These are phyloP conservation scores for Acanthosepion pharaonis DNA, from an alignment of 2,888 invertebrate species.

Conservation along the genomic window DNA sequence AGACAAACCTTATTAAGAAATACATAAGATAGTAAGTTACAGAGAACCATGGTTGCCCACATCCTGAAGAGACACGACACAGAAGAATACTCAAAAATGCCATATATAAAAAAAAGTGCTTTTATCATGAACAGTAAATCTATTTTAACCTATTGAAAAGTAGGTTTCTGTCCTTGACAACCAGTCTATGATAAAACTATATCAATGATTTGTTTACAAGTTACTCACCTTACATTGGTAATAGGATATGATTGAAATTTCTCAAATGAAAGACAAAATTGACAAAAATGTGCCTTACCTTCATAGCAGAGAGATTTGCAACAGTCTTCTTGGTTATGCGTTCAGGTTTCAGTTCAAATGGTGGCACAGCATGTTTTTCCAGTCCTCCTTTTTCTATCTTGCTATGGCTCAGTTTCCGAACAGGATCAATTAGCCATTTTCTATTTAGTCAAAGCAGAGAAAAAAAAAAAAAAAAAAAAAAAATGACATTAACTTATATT, in stretches of 20 bases:
- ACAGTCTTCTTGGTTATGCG: conserved; percentile 54
- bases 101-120: background rate
- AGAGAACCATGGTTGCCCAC: no score
- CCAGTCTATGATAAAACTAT: background rate
- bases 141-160: background rate
- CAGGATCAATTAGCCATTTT: conserved; percentile 91
- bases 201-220: background rate
- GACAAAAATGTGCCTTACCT: conserved; percentile 50
- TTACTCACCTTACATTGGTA: background rate
- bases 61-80: no score
- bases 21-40: no score
- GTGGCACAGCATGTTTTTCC: conserved; percentile 59
- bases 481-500: background rate
- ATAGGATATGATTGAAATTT: background rate
- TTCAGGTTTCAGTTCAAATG: conserved; percentile 49
- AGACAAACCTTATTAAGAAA: no score
- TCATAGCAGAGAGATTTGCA: conserved; percentile 51
- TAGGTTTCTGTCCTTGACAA: background rate
- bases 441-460: conserved; percentile 73
- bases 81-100: background rate
- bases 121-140: background rate
- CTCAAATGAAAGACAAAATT: conserved; percentile 48
- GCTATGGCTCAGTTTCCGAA: conserved; percentile 90
- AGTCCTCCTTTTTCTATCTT: conserved; percentile 82
- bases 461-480: background rate